Evolutionary conservation across 2,797 vertebrate genomes (phyloP).

Genomic region (Chrysocyon brachyurus): DNA sequence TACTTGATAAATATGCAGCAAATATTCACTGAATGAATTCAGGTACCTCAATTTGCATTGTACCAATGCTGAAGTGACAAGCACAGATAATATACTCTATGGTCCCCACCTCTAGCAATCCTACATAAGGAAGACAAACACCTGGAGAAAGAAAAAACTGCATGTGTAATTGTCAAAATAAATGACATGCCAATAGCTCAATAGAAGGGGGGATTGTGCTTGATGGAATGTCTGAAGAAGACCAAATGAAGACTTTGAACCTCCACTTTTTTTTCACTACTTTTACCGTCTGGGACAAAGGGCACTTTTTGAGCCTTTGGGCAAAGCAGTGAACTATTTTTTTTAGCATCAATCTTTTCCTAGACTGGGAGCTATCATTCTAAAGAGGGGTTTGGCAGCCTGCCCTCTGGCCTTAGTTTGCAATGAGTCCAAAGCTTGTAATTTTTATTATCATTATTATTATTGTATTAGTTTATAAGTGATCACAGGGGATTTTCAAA

Average conservation of each 20-base stretch:
- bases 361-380: not conserved
- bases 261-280: not conserved
- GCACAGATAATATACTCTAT: not conserved
- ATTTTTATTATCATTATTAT: not conserved
- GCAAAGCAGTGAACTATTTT: not conserved
- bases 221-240: not conserved
- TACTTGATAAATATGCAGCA: not conserved
- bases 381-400: not conserved
- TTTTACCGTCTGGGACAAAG: slow-evolving; percentile 34
- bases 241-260: not conserved
- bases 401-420: not conserved
- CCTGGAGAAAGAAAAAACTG: not conserved
- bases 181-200: not conserved
- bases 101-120: not conserved
- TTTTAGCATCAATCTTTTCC: slow-evolving; percentile 5
- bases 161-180: not conserved
- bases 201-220: not conserved
- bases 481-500: not conserved
- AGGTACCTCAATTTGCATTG: not conserved
- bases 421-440: not conserved
- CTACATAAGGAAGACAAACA: not conserved
- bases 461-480: not conserved
- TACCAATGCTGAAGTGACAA: not conserved
- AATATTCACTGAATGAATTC: not conserved
- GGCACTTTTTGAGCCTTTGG: not conserved